phyloP scores from a whole-genome alignment of 2,888 invertebrate genomes.

The Drosophila merina region DNA sequence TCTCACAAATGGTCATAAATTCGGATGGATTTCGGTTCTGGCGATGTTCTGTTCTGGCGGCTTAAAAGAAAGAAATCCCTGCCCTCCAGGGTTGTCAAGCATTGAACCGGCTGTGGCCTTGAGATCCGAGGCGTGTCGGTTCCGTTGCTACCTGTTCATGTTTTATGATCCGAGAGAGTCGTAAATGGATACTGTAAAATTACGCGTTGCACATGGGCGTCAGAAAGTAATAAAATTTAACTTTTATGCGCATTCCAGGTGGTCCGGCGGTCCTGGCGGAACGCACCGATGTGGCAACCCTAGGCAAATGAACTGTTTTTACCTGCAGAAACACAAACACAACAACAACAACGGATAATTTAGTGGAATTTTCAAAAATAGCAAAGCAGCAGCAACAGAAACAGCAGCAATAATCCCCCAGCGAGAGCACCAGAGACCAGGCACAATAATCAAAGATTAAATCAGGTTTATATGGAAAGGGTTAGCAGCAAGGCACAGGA shows the following conservation, averaged over 20 bases:
- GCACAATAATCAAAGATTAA: conserved; percentile 78
- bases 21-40: conserved; percentile 44
- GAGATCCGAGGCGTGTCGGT: conserved; percentile 24
- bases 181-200: conserved; percentile 52
- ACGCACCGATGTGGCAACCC: conserved; percentile 63
- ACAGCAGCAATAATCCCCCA: conserved; percentile 39
- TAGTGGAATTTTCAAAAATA: conserved; percentile 78
- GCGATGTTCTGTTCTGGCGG: conserved; percentile 30
- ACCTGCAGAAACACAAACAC: conserved; percentile 65
- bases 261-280: conserved; percentile 46
- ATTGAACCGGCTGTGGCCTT: conserved; percentile 16
- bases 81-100: conserved; percentile 27
- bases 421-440: conserved; percentile 25
- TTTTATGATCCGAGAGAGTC: conserved; percentile 38
- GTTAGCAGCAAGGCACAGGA: conserved; percentile 79
- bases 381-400: conserved; percentile 54
- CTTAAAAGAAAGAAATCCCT: conserved; percentile 17
- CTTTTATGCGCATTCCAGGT: conserved; percentile 66
- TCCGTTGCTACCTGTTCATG: conserved; percentile 50
- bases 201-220: conserved; percentile 12
- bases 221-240: conserved; percentile 47
- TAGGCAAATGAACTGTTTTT: conserved; percentile 76
- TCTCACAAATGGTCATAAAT: conserved; percentile 63
- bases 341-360: conserved; percentile 66
- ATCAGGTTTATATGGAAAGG: conserved; percentile 77